Evolutionary conservation across 1,140 invertebrate genomes (phyloP).

Genomic region (Atopsyche davidsoni): DNA sequence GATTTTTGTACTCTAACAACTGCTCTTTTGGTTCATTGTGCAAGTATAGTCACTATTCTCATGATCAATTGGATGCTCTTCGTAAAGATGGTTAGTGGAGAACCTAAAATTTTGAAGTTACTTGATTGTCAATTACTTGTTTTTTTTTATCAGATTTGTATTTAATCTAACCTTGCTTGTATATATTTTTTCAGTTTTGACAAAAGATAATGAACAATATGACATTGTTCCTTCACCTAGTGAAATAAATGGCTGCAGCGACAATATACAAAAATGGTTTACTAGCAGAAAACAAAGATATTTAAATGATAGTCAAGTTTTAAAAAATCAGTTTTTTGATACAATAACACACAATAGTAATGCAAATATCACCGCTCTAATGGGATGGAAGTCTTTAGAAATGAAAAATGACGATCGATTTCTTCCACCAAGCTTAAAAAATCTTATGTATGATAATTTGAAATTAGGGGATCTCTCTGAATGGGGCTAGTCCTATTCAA

Average conservation of each 20-base stretch:
- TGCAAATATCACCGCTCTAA: slow-evolving; percentile 38
- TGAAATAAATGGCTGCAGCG: too few relatives aligned
- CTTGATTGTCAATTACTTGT: slow-evolving; percentile 5
- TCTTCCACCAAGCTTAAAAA: slow-evolving; percentile 55
- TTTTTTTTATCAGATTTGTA: too few relatives aligned
- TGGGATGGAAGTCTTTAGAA: slow-evolving; percentile 50
- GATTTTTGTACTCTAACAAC: slow-evolving; percentile 47
- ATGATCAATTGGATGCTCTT: slow-evolving; percentile 49
- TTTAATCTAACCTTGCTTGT: too few relatives aligned
- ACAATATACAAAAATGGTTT: slow-evolving; percentile 41
- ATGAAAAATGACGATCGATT: slow-evolving; percentile 44
- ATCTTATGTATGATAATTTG: too few relatives aligned
- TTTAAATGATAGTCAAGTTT: slow-evolving; percentile 33
- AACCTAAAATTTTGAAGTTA: slow-evolving; percentile 9
- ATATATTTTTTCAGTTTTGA: slow-evolving; percentile 37
- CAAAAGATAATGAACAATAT: too few relatives aligned
- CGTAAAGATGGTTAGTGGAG: slow-evolving; percentile 50
- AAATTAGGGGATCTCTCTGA: slow-evolving; percentile 50
- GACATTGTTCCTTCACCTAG: too few relatives aligned
- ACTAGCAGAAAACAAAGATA: slow-evolving; percentile 43
- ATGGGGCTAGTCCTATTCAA: too few relatives aligned
- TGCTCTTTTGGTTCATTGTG: slow-evolving; percentile 58
- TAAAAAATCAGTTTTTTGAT: slow-evolving; percentile 22
- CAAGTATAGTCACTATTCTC: slow-evolving; percentile 58
- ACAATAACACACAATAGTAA: slow-evolving; percentile 36